phyloP scores from a whole-genome alignment of 2,797 vertebrate species.

The Luscinia luscinia region DNA sequence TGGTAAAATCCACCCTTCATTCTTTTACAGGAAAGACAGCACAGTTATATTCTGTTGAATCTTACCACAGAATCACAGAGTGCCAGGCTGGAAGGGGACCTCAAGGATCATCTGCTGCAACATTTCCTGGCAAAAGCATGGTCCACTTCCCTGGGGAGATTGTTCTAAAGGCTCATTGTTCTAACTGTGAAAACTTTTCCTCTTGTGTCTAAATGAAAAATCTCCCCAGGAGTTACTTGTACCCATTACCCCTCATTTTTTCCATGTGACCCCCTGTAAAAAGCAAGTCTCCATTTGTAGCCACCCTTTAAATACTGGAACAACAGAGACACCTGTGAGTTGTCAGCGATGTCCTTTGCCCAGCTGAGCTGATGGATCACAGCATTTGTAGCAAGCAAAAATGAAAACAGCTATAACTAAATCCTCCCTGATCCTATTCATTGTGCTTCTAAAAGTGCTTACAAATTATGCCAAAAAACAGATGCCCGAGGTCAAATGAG shows the following conservation, averaged over 20 bases:
- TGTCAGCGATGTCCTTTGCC: neutral
- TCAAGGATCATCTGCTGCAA: neutral
- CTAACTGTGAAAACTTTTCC: neutral
- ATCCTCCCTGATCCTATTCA: neutral
- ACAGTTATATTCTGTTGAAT: neutral
- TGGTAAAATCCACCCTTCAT: neutral
- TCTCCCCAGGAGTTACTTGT: neutral
- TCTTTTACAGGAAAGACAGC: neutral
- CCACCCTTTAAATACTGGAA: neutral
- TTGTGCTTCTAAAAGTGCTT: neutral
- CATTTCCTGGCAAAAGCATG: neutral
- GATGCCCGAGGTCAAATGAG: neutral
- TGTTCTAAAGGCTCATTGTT: neutral
- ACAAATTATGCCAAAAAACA: neutral
- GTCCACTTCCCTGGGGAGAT: neutral
- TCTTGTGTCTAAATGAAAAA: neutral
- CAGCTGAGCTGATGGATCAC: neutral
- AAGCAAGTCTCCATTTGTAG: neutral
- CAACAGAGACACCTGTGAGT: neutral
- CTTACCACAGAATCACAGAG: neutral
- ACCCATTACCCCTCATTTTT: neutral
- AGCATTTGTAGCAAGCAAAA: neutral
- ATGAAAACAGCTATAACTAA: neutral
- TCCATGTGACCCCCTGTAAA: neutral
- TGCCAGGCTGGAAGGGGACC: neutral